A percentile compares a stretch with the other conserved stretches of the same genome.
These are phyloP conservation scores for Mythimna vitellina DNA, from an alignment of 2,888 invertebrate genomes.

Conservation along the genomic window DNA sequence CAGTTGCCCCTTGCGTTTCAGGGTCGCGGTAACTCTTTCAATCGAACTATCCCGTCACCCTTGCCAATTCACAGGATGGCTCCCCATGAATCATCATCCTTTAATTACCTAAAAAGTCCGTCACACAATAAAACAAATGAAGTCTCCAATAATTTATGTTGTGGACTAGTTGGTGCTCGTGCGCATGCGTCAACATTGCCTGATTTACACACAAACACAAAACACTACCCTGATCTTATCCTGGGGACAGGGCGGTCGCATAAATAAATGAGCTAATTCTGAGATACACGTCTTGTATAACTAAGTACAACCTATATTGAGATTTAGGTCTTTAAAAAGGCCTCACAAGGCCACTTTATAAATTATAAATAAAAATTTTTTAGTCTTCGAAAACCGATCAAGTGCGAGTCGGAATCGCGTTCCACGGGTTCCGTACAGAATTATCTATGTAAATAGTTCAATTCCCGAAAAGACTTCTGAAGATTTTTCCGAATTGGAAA, in stretches of 20 bases:
- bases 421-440: no score
- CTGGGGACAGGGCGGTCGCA: constrained; percentile 74
- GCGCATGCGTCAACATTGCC: constrained; percentile 71
- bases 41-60: no score
- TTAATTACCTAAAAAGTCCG: constrained; percentile 35
- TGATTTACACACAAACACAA: constrained; percentile 71
- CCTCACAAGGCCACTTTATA: no score
- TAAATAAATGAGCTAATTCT: constrained; percentile 79
- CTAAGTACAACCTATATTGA: constrained; percentile 17
- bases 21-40: no score
- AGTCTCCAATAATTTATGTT: constrained; percentile 56
- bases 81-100: not conserved
- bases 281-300: constrained; percentile 58
- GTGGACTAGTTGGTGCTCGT: constrained; percentile 36
- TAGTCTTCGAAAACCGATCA: no score
- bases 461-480: no score
- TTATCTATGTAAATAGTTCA: no score
- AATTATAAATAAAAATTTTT: no score
- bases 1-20: no score
- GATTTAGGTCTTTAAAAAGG: not conserved
- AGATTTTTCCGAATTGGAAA: no score
- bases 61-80: not conserved
- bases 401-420: no score
- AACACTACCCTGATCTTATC: constrained; percentile 77
- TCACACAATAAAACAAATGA: constrained; percentile 39